Percentiles rank a stretch among this genome's conserved stretches.
Evolutionary conservation across 2,888 invertebrate species (phyloP).

Genomic region (Pyrrhosoma nymphula): DNA sequence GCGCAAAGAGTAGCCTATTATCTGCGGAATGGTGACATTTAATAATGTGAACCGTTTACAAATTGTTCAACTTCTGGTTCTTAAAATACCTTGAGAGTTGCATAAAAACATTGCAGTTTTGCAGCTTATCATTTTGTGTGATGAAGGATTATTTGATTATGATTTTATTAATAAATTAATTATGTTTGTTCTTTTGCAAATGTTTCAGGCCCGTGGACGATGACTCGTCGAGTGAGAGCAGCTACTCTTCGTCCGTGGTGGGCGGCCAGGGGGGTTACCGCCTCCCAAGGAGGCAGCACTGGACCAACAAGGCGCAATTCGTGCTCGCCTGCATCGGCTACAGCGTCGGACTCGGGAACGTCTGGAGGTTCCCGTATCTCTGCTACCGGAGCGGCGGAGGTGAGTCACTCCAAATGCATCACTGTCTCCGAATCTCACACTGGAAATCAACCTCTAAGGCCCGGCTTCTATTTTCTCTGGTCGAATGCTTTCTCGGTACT

Average conservation of each 20-base stretch:
- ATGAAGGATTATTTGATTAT: too few species aligned
- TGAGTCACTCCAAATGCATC: constrained; percentile 77
- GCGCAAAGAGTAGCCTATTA: too few species aligned
- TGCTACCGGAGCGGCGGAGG: constrained; percentile 95
- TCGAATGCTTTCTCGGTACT: too few species aligned
- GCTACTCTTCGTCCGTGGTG: constrained; percentile 78
- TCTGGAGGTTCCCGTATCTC: constrained; percentile 96
- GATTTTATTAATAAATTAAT: too few species aligned
- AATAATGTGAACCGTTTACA: too few species aligned
- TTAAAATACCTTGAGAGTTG: too few species aligned
- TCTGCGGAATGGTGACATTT: too few species aligned
- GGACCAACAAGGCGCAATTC: constrained; percentile 94
- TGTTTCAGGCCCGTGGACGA: constrained; percentile 85
- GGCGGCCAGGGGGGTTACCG: constrained; percentile 72
- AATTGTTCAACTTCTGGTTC: too few species aligned
- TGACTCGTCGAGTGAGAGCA: constrained; percentile 87
- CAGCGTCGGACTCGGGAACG: constrained; percentile 93
- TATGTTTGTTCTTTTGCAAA: too few species aligned
- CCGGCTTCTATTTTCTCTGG: too few species aligned
- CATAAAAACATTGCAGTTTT: too few species aligned
- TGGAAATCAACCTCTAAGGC: neutral
- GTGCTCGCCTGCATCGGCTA: constrained; percentile 93
- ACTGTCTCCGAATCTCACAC: neutral
- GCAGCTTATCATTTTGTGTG: too few species aligned
- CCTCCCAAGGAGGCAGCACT: constrained; percentile 88